Evolutionary conservation across 1,140 invertebrate genomes (phyloP), one percentile per base, ranked within the genome.

Genomic region (Sinonovacula constricta): DNA sequence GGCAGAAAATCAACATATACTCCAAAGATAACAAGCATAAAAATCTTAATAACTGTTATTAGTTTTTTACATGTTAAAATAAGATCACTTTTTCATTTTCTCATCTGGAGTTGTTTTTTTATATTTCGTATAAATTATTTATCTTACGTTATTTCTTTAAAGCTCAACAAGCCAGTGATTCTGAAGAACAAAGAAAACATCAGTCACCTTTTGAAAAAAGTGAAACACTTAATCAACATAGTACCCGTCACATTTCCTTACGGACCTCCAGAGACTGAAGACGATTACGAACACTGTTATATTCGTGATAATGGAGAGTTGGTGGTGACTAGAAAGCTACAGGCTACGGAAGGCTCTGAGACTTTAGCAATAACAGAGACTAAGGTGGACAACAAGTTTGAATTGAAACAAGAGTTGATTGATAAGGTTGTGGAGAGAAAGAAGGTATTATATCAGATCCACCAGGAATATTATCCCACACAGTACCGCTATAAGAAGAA

Each of bases 151-250:
- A 33, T 34, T 30, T 68, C 69, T 36, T 74, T 80, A 34, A 80
- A 86, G 84, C n/a, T 22, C 2, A 70, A 71, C 33, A 72, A 79
- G 31, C 67, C 71, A 26, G 63, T 74, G 3, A 79, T 86, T n/a
- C 56, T 81, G 22, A 87, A 87, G 60, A 87, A 87, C 54, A 83
- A 80, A 31, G 70, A 80, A 24, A n/a, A 26, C 15, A 56, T 77
- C 22, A 84, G 77, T 92, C 90, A 91, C 3, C 88, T 91, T 57
- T 91, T 98, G 39, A 97, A 95, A 94, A 93, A 92, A 85, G 93
- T 98, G 1, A 98, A 98, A 91, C 97, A 98, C 92, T 90, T 98
- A 4, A 91, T 98, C 3, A 94, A 95, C 92, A 93, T 98, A 0
- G 93, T 92, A 14, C 97, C 97, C 0, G 93, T 98, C 1, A 94